Conservation (phyloP, 2,888 invertebrate genomes). For the Syritta pipiens region DNA sequence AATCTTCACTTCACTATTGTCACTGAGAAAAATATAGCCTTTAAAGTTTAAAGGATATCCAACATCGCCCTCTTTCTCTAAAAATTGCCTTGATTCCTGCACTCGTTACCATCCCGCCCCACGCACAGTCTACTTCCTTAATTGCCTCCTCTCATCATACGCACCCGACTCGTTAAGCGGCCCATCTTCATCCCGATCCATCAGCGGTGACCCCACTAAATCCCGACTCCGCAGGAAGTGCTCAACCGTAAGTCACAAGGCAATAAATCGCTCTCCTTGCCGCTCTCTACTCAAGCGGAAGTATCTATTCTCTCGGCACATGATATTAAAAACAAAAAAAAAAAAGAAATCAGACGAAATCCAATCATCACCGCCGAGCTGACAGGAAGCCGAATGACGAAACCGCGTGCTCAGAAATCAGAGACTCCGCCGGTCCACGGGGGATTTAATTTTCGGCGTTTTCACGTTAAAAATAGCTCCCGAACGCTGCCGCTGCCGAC, state of each 20-base stretch:
- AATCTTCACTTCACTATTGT: no score
- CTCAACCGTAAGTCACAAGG: constrained; percentile 48
- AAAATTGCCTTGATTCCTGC: no score
- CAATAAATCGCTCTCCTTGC: no score
- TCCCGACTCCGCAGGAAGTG: constrained; percentile 50
- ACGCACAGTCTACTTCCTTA: no score
- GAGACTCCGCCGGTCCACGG: constrained; percentile 36
- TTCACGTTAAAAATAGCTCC: constrained; percentile 28
- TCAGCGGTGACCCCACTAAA: constrained; percentile 32
- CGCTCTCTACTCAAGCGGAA: constrained; percentile 34
- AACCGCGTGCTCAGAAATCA: constrained; percentile 7
- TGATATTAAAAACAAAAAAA: constrained; percentile 44
- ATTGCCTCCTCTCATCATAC: no score
- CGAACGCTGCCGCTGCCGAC: neutral
- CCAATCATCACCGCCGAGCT: constrained; percentile 41
- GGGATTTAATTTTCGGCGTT: constrained; percentile 23
- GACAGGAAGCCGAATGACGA: constrained; percentile 47
- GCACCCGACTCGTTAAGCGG: no score
- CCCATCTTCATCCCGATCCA: constrained; percentile 17
- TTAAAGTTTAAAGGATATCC: no score
- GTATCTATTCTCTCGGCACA: constrained; percentile 57
- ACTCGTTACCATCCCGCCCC: no score
- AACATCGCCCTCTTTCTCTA: no score
- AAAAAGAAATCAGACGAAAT: constrained; percentile 9
- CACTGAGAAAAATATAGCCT: no score